Conservation (phyloP, 1,140 invertebrate genomes). For the Drosophila seguyi region DNA sequence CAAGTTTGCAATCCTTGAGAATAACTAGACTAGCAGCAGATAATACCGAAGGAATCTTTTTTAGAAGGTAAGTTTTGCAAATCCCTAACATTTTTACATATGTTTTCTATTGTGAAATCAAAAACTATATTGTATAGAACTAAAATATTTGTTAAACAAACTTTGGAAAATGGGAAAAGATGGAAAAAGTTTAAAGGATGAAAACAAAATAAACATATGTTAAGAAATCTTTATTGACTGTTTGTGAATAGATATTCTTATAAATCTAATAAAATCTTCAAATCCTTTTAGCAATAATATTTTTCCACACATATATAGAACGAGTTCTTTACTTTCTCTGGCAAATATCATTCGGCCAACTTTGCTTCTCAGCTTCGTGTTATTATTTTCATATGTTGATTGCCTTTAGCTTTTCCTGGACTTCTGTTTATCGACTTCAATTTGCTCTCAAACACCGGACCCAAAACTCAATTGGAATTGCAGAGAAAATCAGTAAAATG, state of each 20-base stretch:
- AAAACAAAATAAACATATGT: not conserved
- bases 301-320: not conserved
- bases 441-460: conserved; percentile 64
- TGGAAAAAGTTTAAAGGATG: not conserved
- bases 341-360: conserved; percentile 4
- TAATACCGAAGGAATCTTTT: conserved; percentile 14
- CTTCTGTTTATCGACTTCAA: conserved; percentile 77
- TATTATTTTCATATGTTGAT: conserved; percentile 55
- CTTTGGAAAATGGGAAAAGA: no score
- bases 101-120: not conserved
- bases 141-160: not conserved
- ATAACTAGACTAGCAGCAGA: no score
- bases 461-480: conserved; percentile 65
- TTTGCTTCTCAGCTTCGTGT: conserved; percentile 16
- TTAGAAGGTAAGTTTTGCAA: conserved; percentile 12
- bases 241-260: not conserved
- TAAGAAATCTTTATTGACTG: not conserved
- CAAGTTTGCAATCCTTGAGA: conserved; percentile 6
- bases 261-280: not conserved
- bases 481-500: conserved; percentile 26
- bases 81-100: no score
- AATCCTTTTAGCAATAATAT: conserved; percentile 11
- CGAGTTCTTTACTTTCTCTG: not conserved
- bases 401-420: conserved; percentile 45
- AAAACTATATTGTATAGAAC: not conserved